Conservation (phyloP, 92 coral and sea anemone genomes). For the Pocillopora meandrina region DNA sequence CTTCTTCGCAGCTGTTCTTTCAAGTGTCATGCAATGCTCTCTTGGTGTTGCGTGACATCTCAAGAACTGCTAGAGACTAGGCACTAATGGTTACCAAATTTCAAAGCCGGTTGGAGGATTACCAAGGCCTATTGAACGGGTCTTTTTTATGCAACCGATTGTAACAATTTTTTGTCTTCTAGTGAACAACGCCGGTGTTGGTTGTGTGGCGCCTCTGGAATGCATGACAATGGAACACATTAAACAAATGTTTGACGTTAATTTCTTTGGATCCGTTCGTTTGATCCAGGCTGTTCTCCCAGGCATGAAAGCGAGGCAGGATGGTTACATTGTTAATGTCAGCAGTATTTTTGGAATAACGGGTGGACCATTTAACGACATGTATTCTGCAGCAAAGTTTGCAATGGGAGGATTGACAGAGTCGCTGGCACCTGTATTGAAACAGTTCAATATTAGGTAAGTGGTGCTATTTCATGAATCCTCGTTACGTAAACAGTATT, state of each 20-base stretch:
- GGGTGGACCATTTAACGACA: constrained; percentile 66
- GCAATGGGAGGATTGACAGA: constrained; percentile 84
- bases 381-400: constrained; percentile 80
- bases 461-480: constrained; percentile 9
- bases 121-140: no score
- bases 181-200: constrained; percentile 90
- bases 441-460: constrained; percentile 70
- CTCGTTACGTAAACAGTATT: neutral
- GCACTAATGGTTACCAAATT: no score
- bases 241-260: constrained; percentile 64
- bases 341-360: constrained; percentile 64
- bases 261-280: constrained; percentile 77
- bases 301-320: constrained; percentile 70
- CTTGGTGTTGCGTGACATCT: no score
- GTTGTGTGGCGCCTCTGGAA: constrained; percentile 64
- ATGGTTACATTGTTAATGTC: constrained; percentile 78
- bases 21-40: no score
- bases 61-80: no score
- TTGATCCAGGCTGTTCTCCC: constrained; percentile 79
- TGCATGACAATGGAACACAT: constrained; percentile 57
- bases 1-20: no score
- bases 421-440: constrained; percentile 66
- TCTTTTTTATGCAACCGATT: no score
- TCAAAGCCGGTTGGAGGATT: no score
- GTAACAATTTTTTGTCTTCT: neutral